phyloP scores from a whole-genome alignment of 92 coral and sea anemone species.

The Umimayanthus chanpuru region DNA sequence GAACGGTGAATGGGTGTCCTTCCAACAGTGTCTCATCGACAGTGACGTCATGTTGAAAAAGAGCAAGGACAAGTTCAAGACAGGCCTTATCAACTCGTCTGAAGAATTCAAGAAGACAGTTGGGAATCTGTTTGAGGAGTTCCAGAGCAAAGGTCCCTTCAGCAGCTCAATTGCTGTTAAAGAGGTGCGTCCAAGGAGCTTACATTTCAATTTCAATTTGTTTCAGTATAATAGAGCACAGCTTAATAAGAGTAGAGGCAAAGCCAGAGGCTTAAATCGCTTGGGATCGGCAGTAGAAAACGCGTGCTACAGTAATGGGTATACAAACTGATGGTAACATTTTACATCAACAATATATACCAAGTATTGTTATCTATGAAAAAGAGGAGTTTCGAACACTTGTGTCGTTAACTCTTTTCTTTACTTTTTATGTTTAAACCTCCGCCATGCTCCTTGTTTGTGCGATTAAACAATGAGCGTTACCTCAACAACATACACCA shows the following conservation, averaged over 20 bases:
- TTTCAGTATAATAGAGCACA: too few species aligned
- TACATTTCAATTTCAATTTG: too few species aligned
- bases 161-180: conserved; percentile 78
- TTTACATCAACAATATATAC: not conserved
- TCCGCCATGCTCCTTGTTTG: too few species aligned
- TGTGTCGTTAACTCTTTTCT: too few species aligned
- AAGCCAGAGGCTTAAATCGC: too few species aligned
- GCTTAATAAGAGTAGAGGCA: too few species aligned
- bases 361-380: not conserved
- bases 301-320: too few species aligned
- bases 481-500: not conserved
- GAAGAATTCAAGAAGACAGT: conserved; percentile 99
- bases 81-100: conserved; percentile 93
- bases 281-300: too few species aligned
- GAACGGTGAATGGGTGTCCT: conserved; percentile 95
- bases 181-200: conserved; percentile 68
- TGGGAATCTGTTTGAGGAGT: conserved; percentile 81
- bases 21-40: conserved; percentile 98
- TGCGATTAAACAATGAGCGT: too few species aligned
- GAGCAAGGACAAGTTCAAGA: conserved; percentile 97
- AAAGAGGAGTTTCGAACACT: too few species aligned
- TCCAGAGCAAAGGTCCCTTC: conserved; percentile 93
- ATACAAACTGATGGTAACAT: too few species aligned
- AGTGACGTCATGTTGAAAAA: conserved; percentile 98
- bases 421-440: too few species aligned